Evolutionary conservation across 1,140 invertebrate species (phyloP), one percentile per base, ranked within the genome.

Genomic region (Solenopsis fugax): DNA sequence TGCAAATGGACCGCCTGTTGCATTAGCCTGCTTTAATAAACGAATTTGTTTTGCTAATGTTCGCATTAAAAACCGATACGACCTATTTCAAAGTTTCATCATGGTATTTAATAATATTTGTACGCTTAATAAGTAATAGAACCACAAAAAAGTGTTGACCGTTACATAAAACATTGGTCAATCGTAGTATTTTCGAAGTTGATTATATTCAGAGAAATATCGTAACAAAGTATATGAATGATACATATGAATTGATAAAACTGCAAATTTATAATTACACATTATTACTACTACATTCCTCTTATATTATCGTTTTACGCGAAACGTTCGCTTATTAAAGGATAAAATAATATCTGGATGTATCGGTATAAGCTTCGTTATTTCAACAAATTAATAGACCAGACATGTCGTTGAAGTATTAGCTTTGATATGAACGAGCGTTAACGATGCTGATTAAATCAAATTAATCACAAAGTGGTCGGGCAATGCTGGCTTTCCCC

Each of bases 1-100:
- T 85, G 52, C 60, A 64, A 78, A 86, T 86, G 72, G 58, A 88
- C 82, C 82, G 87, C 87, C 84, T 88, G 87, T 88, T 88, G 87
- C 87, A 67, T 72, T 86, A 67, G 45, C 12, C 29, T 50, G 60
- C 81, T 56, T 50, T 75, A 77, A 60, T 81, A 71, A 54, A 50
- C 29, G 37, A 50, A 78, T 73, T 62, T 78, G 56, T 67, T 86
- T 89, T 90, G 84, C 88, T 87, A 87, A 89, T 71, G 76, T 88
- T 48, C 62, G 12, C 37, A 58, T 88, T 87, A 88, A 85, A 60
- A 85, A 34, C 34, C 21, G 65, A 50, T 58, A 76, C 54, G 3
- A 34, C 64, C 71, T 80, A 67, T 88, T 88, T 85, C 64, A 85
- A 88, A 88, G 72, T 89, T 88, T 60, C 13, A 50, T 52, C 56